phyloP scores from a whole-genome alignment of 1,140 invertebrate species.

The Eriocheir sinensis region DNA sequence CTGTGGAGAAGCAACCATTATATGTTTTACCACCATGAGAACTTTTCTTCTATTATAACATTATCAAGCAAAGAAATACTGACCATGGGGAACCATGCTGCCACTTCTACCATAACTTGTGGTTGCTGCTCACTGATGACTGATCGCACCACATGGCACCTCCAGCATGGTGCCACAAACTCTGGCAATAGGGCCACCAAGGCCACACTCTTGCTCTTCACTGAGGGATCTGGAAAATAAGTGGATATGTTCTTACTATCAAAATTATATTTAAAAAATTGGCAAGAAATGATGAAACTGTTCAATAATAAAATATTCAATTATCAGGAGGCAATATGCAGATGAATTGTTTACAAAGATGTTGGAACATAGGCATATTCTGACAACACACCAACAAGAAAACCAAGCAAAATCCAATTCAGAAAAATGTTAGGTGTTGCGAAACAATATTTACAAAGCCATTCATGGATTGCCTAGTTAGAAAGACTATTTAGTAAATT shows the following conservation, averaged over 20 bases:
- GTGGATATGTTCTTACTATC: too few relatives aligned
- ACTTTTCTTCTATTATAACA: neutral
- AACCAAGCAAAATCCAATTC: too few relatives aligned
- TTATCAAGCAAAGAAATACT: neutral
- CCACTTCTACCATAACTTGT: slow-evolving; percentile 52
- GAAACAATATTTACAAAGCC: too few relatives aligned
- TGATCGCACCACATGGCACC: slow-evolving; percentile 60
- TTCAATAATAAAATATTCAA: too few relatives aligned
- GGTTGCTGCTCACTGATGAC: slow-evolving; percentile 54
- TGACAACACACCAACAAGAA: too few relatives aligned
- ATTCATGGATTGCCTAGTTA: too few relatives aligned
- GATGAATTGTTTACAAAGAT: neutral
- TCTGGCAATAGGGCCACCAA: slow-evolving; percentile 45
- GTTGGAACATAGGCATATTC: too few relatives aligned
- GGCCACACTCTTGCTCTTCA: slow-evolving; percentile 44
- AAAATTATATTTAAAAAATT: too few relatives aligned
- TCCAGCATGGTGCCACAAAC: slow-evolving; percentile 60
- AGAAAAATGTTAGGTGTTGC: too few relatives aligned
- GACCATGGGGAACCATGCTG: slow-evolving; percentile 65
- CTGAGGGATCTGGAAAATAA: slow-evolving; percentile 42
- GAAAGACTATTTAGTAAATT: too few relatives aligned
- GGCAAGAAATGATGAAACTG: neutral
- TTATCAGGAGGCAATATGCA: too few relatives aligned
- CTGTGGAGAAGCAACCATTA: neutral
- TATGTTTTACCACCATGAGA: neutral